A percentile compares a stretch with the other conserved stretches of the same genome.
Evolutionary conservation across 2,113 vertebrate genomes (phyloP).

Genomic region (Prionailurus bengalensis): DNA sequence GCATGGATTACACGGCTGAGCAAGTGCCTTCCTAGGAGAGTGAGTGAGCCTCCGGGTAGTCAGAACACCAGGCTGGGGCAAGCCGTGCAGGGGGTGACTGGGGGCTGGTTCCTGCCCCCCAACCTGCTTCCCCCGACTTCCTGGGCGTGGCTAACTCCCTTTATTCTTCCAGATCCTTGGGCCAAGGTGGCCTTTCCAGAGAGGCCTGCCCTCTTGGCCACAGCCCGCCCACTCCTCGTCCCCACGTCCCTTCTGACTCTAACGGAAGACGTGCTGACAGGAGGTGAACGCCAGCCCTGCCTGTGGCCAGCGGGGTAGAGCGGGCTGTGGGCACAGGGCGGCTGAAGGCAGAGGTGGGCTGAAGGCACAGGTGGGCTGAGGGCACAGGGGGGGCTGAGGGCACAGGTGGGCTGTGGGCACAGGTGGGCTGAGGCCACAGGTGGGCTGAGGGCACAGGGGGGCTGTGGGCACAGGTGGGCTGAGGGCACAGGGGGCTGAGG

Average conservation of each 20-base stretch:
- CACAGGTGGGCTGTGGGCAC: too few relatives aligned
- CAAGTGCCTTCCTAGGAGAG: rapidly evolving
- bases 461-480: rapidly evolving
- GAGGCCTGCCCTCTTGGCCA: neutral
- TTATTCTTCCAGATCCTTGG: neutral
- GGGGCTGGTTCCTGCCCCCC: neutral
- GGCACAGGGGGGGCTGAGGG: rapidly evolving
- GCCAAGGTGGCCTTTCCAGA: neutral
- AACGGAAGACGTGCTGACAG: neutral
- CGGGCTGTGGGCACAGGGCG: neutral
- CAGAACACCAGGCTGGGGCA: too few relatives aligned
- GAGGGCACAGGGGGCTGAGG: rapidly evolving
- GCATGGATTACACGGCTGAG: neutral
- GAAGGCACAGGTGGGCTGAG: rapidly evolving
- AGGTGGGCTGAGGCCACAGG: too few relatives aligned
- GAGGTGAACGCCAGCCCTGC: neutral
- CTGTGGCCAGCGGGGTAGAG: neutral
- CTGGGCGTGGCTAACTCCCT: neutral
- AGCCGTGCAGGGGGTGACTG: neutral
- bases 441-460: rapidly evolving
- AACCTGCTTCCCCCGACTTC: neutral
- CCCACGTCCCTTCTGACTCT: neutral
- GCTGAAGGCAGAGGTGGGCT: too few relatives aligned
- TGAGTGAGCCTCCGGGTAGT: neutral
- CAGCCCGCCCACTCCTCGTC: neutral